Evolutionary conservation across 2,797 vertebrate genomes (phyloP).

Genomic region (Spinus olivaceus): DNA sequence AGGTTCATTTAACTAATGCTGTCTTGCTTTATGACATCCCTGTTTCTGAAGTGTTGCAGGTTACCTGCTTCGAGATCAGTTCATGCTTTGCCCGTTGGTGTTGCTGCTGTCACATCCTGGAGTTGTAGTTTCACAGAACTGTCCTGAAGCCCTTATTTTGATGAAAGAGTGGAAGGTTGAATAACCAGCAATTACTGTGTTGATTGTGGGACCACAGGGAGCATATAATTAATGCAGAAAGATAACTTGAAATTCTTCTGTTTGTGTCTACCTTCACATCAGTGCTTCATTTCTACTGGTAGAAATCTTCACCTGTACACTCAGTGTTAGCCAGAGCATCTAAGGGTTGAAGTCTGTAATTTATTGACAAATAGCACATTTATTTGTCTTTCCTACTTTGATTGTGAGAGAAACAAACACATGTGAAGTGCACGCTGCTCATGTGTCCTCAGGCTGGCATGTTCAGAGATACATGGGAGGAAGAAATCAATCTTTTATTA

Average conservation of each 20-base stretch:
- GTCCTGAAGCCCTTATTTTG: not conserved
- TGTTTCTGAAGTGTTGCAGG: not conserved
- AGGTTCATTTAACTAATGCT: not conserved
- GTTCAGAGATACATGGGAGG: not conserved
- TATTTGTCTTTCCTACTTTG: not conserved
- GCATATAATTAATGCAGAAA: not conserved
- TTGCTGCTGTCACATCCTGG: not conserved
- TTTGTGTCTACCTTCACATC: not conserved
- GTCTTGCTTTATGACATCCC: not conserved
- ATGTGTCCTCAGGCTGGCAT: accelerated
- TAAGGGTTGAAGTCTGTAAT: not conserved
- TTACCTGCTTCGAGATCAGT: not conserved
- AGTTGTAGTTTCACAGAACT: not conserved
- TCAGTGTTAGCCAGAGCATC: not conserved
- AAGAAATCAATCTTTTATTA: not conserved
- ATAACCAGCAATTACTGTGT: not conserved
- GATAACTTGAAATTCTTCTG: not conserved
- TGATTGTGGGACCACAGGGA: not conserved
- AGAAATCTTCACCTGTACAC: not conserved
- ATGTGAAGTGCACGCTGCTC: not conserved
- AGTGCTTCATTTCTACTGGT: not conserved
- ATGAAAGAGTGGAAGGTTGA: not conserved
- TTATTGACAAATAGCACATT: not conserved
- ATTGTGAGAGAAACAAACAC: not conserved
- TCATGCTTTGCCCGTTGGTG: not conserved